Evolutionary conservation across 1,140 invertebrate species (phyloP), one percentile per base, ranked within the genome.

Genomic region (Battus philenor): DNA sequence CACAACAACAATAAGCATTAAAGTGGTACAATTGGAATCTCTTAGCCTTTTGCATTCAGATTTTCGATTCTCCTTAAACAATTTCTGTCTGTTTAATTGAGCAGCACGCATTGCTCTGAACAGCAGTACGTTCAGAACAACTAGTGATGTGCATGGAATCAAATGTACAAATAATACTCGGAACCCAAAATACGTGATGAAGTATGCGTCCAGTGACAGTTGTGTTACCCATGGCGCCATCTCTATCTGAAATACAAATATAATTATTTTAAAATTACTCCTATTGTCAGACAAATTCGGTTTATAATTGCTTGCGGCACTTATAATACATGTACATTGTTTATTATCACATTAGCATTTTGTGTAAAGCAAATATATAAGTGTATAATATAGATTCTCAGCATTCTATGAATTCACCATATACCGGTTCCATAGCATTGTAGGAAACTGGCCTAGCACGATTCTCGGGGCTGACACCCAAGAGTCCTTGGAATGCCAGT

Each of bases 1-100:
- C 0, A 98, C 96, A 0, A 98, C 95, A 2, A 96, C 94, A n/a
- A 98, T 97, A 1, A 98, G 84, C 96, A 98, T 98, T 3, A 97
- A 75, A 0, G 95, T 97, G 1, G 96, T 98, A 68, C 95, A 97
- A 67, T 98, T 97, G 2, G 92, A 93, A 67, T 96, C 97, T 18
- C 93, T 87, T 33, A 94, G 84, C 62, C 92, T 93, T 74, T 92
- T 93, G 77, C 92, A 95, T 81, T 95, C 95, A 51, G 89, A 93
- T 68, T 93, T 94, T 46, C 93, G 89, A 72, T 94, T 95, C 67
- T 96, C 94, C 44, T 93, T 92, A 64, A 97, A 92, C 5, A 97
- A 87, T 68, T 92, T 90, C 62, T 93, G 91, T 9, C 95, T 83
- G 50, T 95, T 91, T 26, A 90, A 86, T 75, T 97, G 93, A 0